Percentiles rank a stretch among this genome's conserved stretches.
phyloP scores from a whole-genome alignment of 1,140 invertebrate genomes.

The Calephelis virginiensis region DNA sequence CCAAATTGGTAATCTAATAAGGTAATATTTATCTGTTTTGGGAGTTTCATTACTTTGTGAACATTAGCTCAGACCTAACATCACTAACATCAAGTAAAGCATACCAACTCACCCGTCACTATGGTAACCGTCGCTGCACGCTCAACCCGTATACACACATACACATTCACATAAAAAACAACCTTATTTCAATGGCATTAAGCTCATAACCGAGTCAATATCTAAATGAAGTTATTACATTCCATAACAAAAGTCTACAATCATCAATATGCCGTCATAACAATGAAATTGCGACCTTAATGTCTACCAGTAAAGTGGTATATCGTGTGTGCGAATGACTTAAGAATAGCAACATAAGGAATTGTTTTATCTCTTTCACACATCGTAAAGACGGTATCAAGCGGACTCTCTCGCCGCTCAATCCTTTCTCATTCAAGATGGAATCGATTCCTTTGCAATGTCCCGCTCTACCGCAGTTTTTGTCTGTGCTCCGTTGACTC shows the following conservation, averaged over 20 bases:
- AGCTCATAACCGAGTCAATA: constrained; percentile 48
- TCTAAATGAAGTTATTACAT: constrained; percentile 73
- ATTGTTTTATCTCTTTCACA: constrained; percentile 76
- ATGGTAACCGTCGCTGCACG: constrained; percentile 57
- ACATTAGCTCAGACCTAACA: constrained; percentile 49
- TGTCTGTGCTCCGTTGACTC: constrained; percentile 45
- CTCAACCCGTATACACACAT: constrained; percentile 34
- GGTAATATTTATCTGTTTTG: constrained; percentile 12
- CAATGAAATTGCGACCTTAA: constrained; percentile 75
- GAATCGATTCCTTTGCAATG: constrained; percentile 63
- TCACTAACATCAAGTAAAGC: constrained; percentile 43
- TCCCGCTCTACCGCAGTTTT: constrained; percentile 69
- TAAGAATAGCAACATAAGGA: constrained; percentile 76
- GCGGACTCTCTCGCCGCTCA: constrained; percentile 53
- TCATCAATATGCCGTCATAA: constrained; percentile 64
- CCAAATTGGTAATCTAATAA: constrained; percentile 15
- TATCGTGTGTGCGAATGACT: constrained; percentile 63
- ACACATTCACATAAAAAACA: constrained; percentile 44
- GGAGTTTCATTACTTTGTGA: constrained; percentile 41
- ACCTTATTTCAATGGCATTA: constrained; percentile 48
- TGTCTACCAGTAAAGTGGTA: constrained; percentile 59
- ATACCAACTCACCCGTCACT: constrained; percentile 67
- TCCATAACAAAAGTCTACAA: constrained; percentile 57
- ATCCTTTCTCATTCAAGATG: constrained; percentile 64
- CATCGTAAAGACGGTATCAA: constrained; percentile 67